Evolutionary conservation across 2,113 vertebrate genomes (phyloP).

Genomic region (Triplophysa siluroides): DNA sequence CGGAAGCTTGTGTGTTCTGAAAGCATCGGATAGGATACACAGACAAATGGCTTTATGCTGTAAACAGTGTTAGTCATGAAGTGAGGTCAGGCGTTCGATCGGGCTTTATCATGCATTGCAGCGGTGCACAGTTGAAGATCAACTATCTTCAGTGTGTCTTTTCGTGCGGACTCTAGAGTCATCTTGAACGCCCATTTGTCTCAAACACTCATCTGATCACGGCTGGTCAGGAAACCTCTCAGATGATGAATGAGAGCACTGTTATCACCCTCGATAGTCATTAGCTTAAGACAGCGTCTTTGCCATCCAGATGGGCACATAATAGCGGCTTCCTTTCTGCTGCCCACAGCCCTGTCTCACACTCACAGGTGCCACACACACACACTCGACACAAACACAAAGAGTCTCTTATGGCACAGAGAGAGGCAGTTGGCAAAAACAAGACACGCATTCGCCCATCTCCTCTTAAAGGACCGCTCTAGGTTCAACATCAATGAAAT

Average conservation of each 20-base stretch:
- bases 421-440: constrained; percentile 30
- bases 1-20: background rate
- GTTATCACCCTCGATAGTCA: constrained; percentile 45
- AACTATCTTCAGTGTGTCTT: background rate
- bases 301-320: constrained; percentile 52
- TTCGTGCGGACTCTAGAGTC: background rate
- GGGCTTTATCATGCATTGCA: background rate
- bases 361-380: constrained; percentile 47
- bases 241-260: constrained; percentile 41
- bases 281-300: constrained; percentile 52
- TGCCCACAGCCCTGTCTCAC: constrained; percentile 32
- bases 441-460: constrained; percentile 52
- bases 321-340: constrained; percentile 52
- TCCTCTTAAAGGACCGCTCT: constrained; percentile 35
- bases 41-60: background rate
- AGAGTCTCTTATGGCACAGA: constrained; percentile 42
- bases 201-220: constrained; percentile 1
- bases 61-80: background rate
- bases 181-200: background rate
- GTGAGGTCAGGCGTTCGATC: background rate
- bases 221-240: background rate
- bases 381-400: constrained; percentile 14
- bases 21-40: background rate
- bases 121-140: too few relatives aligned
- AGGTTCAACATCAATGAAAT: too few relatives aligned